A percentile compares a stretch with the other conserved stretches of the same genome.
phyloP scores from a whole-genome alignment of 2,888 invertebrate genomes.

The Tethea ocularis region DNA sequence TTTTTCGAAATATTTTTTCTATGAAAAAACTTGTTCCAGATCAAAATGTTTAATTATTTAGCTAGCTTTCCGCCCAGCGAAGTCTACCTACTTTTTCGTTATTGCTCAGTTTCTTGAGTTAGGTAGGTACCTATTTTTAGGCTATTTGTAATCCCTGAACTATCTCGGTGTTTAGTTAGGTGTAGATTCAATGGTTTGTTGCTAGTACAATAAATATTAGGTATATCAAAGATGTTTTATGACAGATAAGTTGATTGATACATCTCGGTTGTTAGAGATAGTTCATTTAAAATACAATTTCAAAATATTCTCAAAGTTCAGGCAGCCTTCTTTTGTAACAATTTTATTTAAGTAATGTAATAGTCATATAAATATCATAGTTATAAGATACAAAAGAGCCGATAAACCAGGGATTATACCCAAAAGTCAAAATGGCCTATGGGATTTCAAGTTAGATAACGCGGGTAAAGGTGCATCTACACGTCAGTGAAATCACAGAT shows the following conservation, averaged over 20 bases:
- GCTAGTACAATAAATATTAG: too few species aligned
- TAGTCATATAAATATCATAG: constrained; percentile 28
- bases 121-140: background rate
- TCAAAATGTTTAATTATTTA: constrained; percentile 58
- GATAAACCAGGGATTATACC: constrained; percentile 30
- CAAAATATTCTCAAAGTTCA: constrained; percentile 47
- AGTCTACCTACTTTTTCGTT: constrained; percentile 38
- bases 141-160: background rate
- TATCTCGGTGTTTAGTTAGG: background rate
- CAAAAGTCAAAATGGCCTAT: constrained; percentile 39
- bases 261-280: constrained; percentile 37
- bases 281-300: constrained; percentile 48
- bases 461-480: constrained; percentile 55
- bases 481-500: constrained; percentile 73
- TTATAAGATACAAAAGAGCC: constrained; percentile 34
- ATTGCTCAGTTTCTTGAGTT: constrained; percentile 36
- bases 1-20: constrained; percentile 71
- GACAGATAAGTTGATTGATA: constrained; percentile 26
- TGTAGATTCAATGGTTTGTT: background rate
- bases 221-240: too few species aligned
- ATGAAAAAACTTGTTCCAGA: constrained; percentile 73
- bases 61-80: constrained; percentile 41
- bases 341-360: constrained; percentile 35
- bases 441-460: constrained; percentile 32
- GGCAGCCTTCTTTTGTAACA: constrained; percentile 49